Percentiles rank a stretch among this genome's conserved stretches.
Evolutionary conservation across 2,888 invertebrate genomes (phyloP).

Genomic region (Pachydiplax longipennis): DNA sequence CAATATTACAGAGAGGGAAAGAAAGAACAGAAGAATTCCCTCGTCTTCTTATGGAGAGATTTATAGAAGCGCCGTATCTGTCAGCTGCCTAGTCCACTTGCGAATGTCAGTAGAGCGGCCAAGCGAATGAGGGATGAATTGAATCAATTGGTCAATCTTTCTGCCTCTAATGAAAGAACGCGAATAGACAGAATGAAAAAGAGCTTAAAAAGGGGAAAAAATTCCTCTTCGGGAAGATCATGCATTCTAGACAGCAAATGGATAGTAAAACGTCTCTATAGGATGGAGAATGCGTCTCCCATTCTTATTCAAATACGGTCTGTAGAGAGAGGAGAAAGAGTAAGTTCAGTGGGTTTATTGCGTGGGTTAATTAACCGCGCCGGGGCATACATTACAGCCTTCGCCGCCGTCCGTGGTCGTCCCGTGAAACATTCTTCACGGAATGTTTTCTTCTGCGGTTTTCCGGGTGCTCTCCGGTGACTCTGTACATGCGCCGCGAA

Average conservation of each 20-base stretch:
- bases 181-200: background rate
- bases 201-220: background rate
- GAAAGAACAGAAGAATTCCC: background rate
- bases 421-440: background rate
- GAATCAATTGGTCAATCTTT: background rate
- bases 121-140: background rate
- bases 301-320: background rate
- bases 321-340: background rate
- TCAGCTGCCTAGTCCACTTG: background rate
- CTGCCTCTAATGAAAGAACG: background rate
- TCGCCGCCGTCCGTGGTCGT: background rate
- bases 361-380: background rate
- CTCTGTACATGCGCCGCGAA: background rate
- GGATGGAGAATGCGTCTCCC: background rate
- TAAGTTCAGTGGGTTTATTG: background rate
- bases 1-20: background rate
- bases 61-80: background rate
- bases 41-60: background rate
- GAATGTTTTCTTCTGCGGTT: background rate
- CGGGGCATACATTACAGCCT: background rate
- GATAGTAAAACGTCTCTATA: background rate
- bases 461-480: background rate
- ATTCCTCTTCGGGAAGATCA: background rate
- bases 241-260: background rate
- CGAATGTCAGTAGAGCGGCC: background rate